Evolutionary conservation across 2,113 vertebrate species (phyloP), one percentile per base, ranked within the genome.

Genomic region (Halichoeres trimaculatus): DNA sequence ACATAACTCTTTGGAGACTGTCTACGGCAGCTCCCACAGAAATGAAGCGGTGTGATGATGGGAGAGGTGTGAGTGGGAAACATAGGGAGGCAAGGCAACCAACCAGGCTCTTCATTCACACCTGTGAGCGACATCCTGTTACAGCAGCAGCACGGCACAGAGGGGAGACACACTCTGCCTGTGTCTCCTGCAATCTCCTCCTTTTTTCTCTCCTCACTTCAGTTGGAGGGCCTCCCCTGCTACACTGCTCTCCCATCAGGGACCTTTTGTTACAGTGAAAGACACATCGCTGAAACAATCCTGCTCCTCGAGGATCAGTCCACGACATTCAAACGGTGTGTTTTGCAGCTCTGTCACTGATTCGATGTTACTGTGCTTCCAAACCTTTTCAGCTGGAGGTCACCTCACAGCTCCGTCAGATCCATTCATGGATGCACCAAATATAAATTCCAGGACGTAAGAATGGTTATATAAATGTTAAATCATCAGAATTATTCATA

Each of bases 31-130:
- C 59, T 64, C 52, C 51, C n/a, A 54, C 70, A 78, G 76, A 74
- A 82, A 59, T 22, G 51, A 80, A 47, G 52, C 74, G 69, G 76
- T 57, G 79, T 23, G 67, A 84, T 80, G 62, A 78, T 75, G 70
- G 67, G 63, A 62, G 74, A 85, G 66, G 78, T 83, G 84, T 58
- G 79, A 82, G 83, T 66, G 70, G 81, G 74, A 86, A 88, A 72
- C 64, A 61, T 1, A 75, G 69, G 53, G 81, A 86, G 76, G 57
- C 10, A 45, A 85, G 61, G 70, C 40, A 81, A 78, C 70, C 87
- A 88, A 38, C 70, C 81, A 74, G 84, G 79, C 65, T 85, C 73
- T 79, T 88, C 83, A 85, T 91, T 93, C 83, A 80, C 92, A 92
- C 89, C 90, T 91, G 84, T 83, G 72, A 90, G 87, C 67, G 19